phyloP scores from a whole-genome alignment of 2,888 invertebrate species.

The Tigriopus californicus region DNA sequence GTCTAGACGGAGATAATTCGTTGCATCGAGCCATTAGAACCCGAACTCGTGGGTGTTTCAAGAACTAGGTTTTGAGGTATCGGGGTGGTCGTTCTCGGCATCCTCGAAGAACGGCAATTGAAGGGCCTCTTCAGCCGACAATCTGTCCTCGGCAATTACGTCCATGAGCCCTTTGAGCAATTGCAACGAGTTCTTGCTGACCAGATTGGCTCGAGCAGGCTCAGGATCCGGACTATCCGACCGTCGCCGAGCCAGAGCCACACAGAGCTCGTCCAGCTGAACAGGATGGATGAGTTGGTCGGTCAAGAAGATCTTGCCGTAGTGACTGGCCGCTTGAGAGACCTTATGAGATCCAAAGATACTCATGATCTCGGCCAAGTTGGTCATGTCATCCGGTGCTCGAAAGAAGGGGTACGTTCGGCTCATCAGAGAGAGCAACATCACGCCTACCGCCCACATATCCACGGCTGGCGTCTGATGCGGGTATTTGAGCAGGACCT shows the following conservation, averaged over 20 bases:
- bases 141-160: conserved; percentile 52
- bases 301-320: conserved; percentile 35
- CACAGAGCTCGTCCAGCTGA: conserved; percentile 28
- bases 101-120: conserved; percentile 47
- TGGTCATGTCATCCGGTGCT: conserved; percentile 54
- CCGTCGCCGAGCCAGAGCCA: conserved; percentile 23
- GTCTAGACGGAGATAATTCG: no score
- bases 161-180: conserved; percentile 50
- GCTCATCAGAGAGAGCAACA: conserved; percentile 54
- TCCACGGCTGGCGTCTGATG: conserved; percentile 66
- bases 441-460: conserved; percentile 72
- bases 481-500: conserved; percentile 57
- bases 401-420: conserved; percentile 67
- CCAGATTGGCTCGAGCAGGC: conserved; percentile 16
- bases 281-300: conserved; percentile 23
- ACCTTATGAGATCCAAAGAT: conserved; percentile 53
- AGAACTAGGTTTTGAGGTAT: no score
- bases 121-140: conserved; percentile 52
- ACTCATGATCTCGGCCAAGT: conserved; percentile 60
- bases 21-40: no score
- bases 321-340: conserved; percentile 42
- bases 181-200: conserved; percentile 18
- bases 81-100: background rate
- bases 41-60: no score
- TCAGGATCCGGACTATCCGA: background rate